Evolutionary conservation across 2,888 invertebrate species (phyloP).

Genomic region (Sphaerophoria rueppellii): DNA sequence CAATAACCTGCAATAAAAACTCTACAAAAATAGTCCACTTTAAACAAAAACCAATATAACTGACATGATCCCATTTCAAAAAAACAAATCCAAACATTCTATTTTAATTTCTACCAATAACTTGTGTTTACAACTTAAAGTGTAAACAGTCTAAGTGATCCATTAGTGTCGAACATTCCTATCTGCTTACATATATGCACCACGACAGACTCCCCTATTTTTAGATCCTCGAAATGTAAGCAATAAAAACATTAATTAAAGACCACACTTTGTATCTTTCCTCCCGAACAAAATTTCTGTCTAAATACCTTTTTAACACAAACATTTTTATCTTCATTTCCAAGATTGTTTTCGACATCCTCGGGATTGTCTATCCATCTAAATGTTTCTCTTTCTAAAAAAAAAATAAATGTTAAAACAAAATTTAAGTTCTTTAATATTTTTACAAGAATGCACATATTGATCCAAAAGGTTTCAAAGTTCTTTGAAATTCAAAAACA

Average conservation of each 20-base stretch:
- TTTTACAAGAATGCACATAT: conserved; percentile 29
- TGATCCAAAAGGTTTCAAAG: neutral
- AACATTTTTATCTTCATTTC: conserved; percentile 14
- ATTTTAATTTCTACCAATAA: conserved; percentile 38
- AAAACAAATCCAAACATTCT: neutral
- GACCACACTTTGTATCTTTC: conserved; percentile 38
- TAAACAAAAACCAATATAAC: conserved; percentile 19
- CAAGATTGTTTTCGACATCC: neutral
- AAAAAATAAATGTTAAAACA: conserved; percentile 15
- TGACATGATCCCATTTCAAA: conserved; percentile 18
- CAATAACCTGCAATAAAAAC: conserved; percentile 19
- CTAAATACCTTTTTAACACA: conserved; percentile 42
- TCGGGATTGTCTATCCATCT: neutral
- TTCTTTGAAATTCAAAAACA: neutral
- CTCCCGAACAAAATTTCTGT: conserved; percentile 8
- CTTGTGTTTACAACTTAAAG: conserved; percentile 45
- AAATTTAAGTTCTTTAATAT: conserved; percentile 18
- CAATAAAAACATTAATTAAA: conserved; percentile 45
- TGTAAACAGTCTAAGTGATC: conserved; percentile 44
- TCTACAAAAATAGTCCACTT: conserved; percentile 22
- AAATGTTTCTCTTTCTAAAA: neutral
- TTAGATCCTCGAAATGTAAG: conserved; percentile 28
- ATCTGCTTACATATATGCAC: neutral
- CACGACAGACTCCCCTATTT: conserved; percentile 8
- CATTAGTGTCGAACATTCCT: conserved; percentile 39